Conservation (phyloP, 2,113 vertebrate genomes). For the Sprattus sprattus region DNA sequence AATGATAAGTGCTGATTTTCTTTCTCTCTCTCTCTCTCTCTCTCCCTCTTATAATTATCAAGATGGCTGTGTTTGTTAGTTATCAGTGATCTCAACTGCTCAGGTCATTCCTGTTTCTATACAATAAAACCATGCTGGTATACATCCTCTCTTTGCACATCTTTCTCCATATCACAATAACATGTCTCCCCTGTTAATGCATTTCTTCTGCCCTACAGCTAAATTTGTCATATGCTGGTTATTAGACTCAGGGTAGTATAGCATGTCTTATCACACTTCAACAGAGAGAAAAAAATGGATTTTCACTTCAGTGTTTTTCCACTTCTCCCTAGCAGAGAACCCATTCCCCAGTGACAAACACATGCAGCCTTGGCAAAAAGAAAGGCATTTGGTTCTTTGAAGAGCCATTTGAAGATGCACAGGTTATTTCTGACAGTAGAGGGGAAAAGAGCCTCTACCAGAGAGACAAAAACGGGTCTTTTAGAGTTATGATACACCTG, state of each 20-base stretch:
- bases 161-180: neutral
- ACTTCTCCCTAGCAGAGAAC: neutral
- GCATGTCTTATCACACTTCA: constrained; percentile 16
- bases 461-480: neutral
- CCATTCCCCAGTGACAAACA: neutral
- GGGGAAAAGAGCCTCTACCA: neutral
- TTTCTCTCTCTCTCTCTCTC: neutral
- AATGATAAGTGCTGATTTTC: neutral
- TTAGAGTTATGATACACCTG: neutral
- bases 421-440: neutral
- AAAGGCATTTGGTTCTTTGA: constrained; percentile 3
- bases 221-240: neutral
- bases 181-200: neutral
- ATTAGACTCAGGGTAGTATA: neutral
- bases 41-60: neutral
- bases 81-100: neutral
- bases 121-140: neutral
- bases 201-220: constrained; percentile 5
- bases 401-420: constrained; percentile 1
- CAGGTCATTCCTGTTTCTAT: neutral
- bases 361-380: neutral
- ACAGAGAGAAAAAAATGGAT: constrained; percentile 19
- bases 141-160: neutral
- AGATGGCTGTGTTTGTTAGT: neutral
- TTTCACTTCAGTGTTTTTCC: constrained; percentile 25